phyloP scores from a whole-genome alignment of 2,113 vertebrate genomes.

The Equus przewalskii region DNA sequence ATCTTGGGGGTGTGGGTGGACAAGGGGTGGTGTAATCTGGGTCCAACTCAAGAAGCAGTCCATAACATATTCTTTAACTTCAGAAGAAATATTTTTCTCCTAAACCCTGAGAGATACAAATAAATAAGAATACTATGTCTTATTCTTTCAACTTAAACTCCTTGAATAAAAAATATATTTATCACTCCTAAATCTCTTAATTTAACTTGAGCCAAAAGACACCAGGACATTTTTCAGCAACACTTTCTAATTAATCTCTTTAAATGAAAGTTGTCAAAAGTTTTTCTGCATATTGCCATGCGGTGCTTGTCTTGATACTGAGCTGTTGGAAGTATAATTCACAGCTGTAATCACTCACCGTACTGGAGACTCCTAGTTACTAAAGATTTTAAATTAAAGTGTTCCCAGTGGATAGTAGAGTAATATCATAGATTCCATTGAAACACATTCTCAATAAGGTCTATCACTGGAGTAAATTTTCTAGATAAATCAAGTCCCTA shows the following conservation, averaged over 20 bases:
- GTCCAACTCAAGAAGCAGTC: background rate
- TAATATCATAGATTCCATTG: background rate
- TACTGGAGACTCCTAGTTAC: constrained; percentile 81
- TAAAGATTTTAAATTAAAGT: constrained; percentile 66
- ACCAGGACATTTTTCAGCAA: constrained; percentile 70
- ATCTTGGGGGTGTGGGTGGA: background rate
- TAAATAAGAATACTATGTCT: background rate
- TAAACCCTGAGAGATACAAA: background rate
- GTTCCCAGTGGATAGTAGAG: background rate
- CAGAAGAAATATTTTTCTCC: background rate
- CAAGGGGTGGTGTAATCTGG: background rate
- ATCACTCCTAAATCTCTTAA: background rate
- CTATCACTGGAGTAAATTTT: constrained; percentile 26
- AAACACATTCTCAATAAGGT: constrained; percentile 44
- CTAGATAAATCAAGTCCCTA: constrained; percentile 28
- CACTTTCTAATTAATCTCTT: constrained; percentile 73
- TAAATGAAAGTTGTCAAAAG: constrained; percentile 76
- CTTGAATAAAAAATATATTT: background rate
- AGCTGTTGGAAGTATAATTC: constrained; percentile 77
- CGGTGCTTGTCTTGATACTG: constrained; percentile 38
- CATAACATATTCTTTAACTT: background rate
- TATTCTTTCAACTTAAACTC: background rate
- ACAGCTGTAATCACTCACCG: constrained; percentile 78
- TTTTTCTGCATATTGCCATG: constrained; percentile 78
- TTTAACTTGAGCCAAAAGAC: background rate